Evolutionary conservation across 2,888 invertebrate genomes (phyloP).

Genomic region (Hanleya hanleyi): DNA sequence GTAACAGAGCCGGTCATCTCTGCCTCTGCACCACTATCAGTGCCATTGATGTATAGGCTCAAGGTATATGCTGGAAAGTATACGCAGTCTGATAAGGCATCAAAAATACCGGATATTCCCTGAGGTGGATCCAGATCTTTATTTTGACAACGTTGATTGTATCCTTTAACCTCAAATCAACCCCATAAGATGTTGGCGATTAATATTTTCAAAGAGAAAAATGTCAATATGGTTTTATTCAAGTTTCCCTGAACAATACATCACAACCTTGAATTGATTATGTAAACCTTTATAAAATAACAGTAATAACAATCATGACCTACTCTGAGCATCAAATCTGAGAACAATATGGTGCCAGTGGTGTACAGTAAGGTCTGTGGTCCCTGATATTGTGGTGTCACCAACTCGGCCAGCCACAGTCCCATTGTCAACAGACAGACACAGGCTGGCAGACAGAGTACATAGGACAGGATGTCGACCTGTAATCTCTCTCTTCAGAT

Average conservation of each 20-base stretch:
- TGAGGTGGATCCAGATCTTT: no score
- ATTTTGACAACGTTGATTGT: no score
- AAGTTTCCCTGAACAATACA: no score
- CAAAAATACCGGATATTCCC: no score
- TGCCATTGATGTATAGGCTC: slow-evolving; percentile 24
- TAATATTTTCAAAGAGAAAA: no score
- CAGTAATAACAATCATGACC: slow-evolving; percentile 10
- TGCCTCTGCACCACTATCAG: slow-evolving; percentile 10
- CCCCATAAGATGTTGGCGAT: no score
- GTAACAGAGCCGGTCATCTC: not conserved
- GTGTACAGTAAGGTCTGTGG: slow-evolving; percentile 37
- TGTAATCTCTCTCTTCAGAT: slow-evolving; percentile 37
- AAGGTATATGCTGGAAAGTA: slow-evolving; percentile 21
- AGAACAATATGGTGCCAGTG: slow-evolving; percentile 53
- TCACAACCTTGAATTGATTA: no score
- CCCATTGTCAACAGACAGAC: slow-evolving; percentile 51
- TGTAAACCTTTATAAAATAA: slow-evolving; percentile 35
- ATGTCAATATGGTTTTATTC: no score
- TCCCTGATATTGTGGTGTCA: slow-evolving; percentile 36
- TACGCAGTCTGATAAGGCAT: no score
- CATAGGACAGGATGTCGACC: slow-evolving; percentile 55
- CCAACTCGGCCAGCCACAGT: slow-evolving; percentile 43
- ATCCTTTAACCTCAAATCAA: no score
- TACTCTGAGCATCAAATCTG: slow-evolving; percentile 45
- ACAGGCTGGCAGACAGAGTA: slow-evolving; percentile 46